phyloP scores from a whole-genome alignment of 2,797 vertebrate species.

The Pangasius larnaudii region DNA sequence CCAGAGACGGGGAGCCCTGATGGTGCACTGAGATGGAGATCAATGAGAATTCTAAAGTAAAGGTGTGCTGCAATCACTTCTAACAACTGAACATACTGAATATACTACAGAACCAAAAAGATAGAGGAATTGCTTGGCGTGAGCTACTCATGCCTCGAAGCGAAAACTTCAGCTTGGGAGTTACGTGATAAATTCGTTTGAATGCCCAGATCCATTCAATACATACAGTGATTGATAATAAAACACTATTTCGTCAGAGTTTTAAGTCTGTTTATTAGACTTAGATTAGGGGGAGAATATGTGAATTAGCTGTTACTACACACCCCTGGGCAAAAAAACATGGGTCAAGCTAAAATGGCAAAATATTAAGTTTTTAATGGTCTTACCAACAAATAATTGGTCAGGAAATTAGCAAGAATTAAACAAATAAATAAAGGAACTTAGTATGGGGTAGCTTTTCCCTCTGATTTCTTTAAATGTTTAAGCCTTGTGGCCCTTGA shows the following conservation, averaged over 20 bases:
- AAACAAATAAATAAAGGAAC: too few species aligned
- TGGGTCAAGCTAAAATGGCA: too few species aligned
- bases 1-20: constrained; percentile 46
- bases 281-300: neutral
- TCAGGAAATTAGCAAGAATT: too few species aligned
- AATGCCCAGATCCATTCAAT: neutral
- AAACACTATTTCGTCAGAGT: too few species aligned
- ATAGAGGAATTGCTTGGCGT: neutral
- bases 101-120: neutral
- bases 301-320: neutral
- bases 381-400: too few species aligned
- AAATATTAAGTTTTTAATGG: too few species aligned
- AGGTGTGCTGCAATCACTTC: constrained; percentile 29
- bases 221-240: neutral
- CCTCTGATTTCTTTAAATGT: too few species aligned
- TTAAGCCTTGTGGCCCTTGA: too few species aligned
- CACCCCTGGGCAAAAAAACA: too few species aligned
- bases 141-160: neutral
- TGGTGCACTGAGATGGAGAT: constrained; percentile 47
- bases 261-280: neutral
- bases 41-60: constrained; percentile 53
- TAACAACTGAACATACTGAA: constrained; percentile 30
- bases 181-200: neutral
- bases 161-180: neutral
- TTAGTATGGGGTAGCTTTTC: too few species aligned